A percentile compares a stretch with the other conserved stretches of the same genome.
phyloP scores from a whole-genome alignment of 2,888 invertebrate genomes.

The Piscicola geometra region DNA sequence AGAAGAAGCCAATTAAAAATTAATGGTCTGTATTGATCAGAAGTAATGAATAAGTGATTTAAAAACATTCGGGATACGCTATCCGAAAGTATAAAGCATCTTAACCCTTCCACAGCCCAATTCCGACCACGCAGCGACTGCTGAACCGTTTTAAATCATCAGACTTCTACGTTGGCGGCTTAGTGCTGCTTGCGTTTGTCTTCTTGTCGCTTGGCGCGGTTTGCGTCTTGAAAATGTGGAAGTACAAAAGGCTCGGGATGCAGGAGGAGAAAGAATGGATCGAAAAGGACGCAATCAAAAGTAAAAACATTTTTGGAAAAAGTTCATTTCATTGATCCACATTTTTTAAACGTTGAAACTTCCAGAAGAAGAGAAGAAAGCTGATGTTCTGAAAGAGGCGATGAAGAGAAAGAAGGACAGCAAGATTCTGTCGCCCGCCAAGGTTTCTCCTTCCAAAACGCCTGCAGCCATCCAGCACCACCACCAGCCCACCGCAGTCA shows the following conservation, averaged over 20 bases:
- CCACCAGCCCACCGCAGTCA: not conserved
- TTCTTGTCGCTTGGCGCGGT: not conserved
- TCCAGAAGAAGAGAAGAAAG: not conserved
- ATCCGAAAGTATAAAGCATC: no score
- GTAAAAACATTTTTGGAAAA: not conserved
- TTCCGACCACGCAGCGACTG: conserved; percentile 3
- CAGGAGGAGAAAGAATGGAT: conserved; percentile 13
- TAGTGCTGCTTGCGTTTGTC: not conserved
- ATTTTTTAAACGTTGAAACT: not conserved
- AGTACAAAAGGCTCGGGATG: not conserved
- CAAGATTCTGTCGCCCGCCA: not conserved
- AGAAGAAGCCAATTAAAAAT: no score
- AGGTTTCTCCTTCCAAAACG: not conserved
- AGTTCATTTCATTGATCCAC: not conserved
- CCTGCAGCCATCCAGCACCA: not conserved
- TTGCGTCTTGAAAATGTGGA: conserved; percentile 13
- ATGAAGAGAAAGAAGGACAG: not conserved
- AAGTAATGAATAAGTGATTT: no score
- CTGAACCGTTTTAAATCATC: conserved; percentile 10
- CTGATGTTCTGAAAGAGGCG: not conserved
- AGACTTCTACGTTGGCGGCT: not conserved
- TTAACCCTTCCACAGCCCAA: no score
- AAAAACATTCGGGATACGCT: no score
- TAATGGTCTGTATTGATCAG: no score
- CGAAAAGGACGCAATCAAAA: not conserved